Conservation (phyloP, 2,888 invertebrate genomes). For the Pachliopta kotzebuea region DNA sequence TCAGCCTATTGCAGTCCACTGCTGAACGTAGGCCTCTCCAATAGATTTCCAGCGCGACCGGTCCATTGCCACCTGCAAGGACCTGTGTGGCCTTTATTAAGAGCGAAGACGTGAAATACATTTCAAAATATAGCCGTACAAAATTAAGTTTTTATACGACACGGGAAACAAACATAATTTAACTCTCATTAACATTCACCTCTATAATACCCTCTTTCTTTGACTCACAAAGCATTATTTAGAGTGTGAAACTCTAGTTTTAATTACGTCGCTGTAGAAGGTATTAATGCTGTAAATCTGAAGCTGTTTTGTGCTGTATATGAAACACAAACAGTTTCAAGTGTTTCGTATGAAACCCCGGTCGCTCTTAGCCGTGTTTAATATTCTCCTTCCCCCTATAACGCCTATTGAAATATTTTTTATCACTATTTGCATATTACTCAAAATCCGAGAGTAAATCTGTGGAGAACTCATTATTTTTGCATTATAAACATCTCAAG, state of each 20-base stretch:
- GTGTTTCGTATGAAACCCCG: slow-evolving; percentile 6
- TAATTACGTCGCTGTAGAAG: slow-evolving; percentile 60
- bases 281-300: slow-evolving; percentile 43
- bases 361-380: slow-evolving; percentile 7
- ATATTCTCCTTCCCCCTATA: slow-evolving; percentile 5
- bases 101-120: no score
- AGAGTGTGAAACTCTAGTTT: slow-evolving; percentile 55
- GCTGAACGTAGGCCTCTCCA: no score
- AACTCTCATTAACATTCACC: slow-evolving; percentile 52
- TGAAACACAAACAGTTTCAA: slow-evolving; percentile 8
- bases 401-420: slow-evolving; percentile 1
- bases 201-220: slow-evolving; percentile 36
- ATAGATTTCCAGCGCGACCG: no score
- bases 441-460: slow-evolving; percentile 5
- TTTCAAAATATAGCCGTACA: slow-evolving; percentile 28
- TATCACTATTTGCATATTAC: slow-evolving; percentile 19
- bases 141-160: slow-evolving; percentile 38
- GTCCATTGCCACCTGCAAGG: no score
- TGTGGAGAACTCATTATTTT: not conserved
- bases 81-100: no score
- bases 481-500: not conserved
- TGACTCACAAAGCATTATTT: slow-evolving; percentile 42
- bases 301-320: slow-evolving; percentile 32
- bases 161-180: slow-evolving; percentile 62
- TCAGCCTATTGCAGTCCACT: no score